Base-by-base conservation (phyloP, 2,113 vertebrate species). In the Tricholaema leucomelas region DNA sequence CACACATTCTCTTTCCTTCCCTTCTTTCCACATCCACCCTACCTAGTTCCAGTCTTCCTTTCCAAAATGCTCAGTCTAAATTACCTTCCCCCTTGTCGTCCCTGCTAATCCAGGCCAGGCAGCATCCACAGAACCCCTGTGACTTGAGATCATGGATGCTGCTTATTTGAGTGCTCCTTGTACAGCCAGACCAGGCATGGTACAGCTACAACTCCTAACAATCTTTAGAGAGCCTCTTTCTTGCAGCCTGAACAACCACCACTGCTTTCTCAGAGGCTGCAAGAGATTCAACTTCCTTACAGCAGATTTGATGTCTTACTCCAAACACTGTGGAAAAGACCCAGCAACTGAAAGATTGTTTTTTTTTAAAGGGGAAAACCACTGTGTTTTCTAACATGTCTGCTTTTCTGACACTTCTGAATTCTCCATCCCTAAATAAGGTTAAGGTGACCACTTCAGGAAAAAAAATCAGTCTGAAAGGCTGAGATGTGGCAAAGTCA, bases 61-160 rank as follows among this genome's bases (percentile, higher is more conserved):
- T 71, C 50, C 42, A 79, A 71, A 44, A 56, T 6, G 3, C 13
- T 17, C 15, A 24, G 1, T 52, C 31, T 81, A 27, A 77, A 55
- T 44, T 38, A 24, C 10, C 11, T 70, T 44, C 42, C 30, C 15
- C 8, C 10, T 15, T 44, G 15, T 2, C 7, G 15, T 2, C 7
- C 19, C 36, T 1, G 2, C n/a, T 42, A 35, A 44, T 42, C 30
- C 42, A 44, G 31, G 25, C 46, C 33, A 73, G 21, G 42, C 15
- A 72, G 21, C 36, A 25, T 5, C 18, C 3, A 16, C 23, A 17
- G 4, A 46, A 78, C 0, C 0, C 38, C 46, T 1, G 1, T 11
- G 15, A 24, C 42, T 69, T 73, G 65, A 64, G 44, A 11, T n/a
- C 0, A 4, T 5, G 70, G 60, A 31, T 15, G 2, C 25, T 44